A percentile compares a stretch with the other conserved stretches of the same genome.
Conservation (phyloP, 2,797 vertebrate species). For the Perdix hodgsoniae region DNA sequence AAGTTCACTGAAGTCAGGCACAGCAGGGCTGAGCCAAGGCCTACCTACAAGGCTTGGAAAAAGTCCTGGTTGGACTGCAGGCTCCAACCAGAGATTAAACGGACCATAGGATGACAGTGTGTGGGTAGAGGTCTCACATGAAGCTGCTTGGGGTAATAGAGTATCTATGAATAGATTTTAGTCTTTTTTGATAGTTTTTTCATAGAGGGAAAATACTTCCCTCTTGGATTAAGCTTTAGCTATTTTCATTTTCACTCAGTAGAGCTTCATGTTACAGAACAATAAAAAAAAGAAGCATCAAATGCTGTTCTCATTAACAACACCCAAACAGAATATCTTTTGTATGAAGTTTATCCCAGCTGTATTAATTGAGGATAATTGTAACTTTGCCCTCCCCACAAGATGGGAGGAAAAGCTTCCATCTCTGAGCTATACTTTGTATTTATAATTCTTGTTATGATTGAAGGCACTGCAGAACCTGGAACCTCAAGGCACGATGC, state of each 20-base stretch:
- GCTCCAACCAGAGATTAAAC: not conserved
- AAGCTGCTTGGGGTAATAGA: not conserved
- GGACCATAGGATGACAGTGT: not conserved
- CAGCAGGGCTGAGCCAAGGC: no score
- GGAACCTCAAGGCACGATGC: not conserved
- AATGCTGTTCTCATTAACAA: constrained; percentile 22
- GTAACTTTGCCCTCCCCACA: constrained; percentile 21
- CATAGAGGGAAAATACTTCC: fast-evolving
- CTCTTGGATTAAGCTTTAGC: constrained; percentile 10
- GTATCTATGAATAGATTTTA: not conserved
- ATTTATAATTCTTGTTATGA: not conserved
- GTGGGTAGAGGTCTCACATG: not conserved
- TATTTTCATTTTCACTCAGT: constrained; percentile 39
- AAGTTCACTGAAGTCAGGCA: no score
- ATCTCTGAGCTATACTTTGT: not conserved
- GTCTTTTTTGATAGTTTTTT: not conserved
- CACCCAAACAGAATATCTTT: constrained; percentile 31
- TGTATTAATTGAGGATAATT: constrained; percentile 57
- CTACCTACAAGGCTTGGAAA: not conserved
- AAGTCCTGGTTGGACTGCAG: not conserved
- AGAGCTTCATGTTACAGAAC: constrained; percentile 6
- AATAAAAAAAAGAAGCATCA: constrained; percentile 1
- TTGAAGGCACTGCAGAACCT: not conserved
- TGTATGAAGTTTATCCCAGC: constrained; percentile 21
- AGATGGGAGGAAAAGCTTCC: not conserved